Percentiles rank a stretch among this genome's conserved stretches.
phyloP scores from a whole-genome alignment of 2,888 invertebrate genomes.

The Strigamia maritima region DNA sequence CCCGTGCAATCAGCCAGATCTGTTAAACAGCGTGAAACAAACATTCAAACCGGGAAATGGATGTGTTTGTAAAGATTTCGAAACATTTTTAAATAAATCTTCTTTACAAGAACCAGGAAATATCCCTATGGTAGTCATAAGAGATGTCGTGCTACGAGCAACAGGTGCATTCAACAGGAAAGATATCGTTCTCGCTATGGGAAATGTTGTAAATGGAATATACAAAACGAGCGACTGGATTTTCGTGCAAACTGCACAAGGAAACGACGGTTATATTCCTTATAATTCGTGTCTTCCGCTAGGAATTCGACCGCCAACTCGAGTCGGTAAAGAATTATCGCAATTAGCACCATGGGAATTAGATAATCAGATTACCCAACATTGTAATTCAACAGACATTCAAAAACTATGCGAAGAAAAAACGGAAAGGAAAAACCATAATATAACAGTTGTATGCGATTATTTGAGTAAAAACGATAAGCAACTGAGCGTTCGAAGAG shows the following conservation, averaged over 20 bases:
- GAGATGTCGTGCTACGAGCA: slow-evolving; percentile 53
- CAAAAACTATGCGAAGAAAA: slow-evolving; percentile 62
- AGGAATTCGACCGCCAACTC: slow-evolving; percentile 62
- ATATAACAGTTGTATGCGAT: slow-evolving; percentile 18
- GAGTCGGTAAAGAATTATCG: background rate
- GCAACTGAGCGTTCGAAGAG: slow-evolving; percentile 2
- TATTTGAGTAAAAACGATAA: background rate
- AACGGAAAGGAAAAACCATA: background rate
- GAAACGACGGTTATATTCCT: slow-evolving; percentile 76
- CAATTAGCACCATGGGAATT: slow-evolving; percentile 35
- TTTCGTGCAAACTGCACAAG: slow-evolving; percentile 80
- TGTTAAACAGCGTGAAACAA: background rate
- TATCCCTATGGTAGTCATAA: slow-evolving; percentile 76
- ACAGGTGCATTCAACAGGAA: slow-evolving; percentile 54
- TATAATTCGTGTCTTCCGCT: slow-evolving; percentile 74
- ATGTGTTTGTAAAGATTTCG: slow-evolving; percentile 47
- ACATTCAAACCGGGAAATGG: background rate
- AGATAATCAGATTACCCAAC: background rate
- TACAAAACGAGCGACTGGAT: slow-evolving; percentile 82
- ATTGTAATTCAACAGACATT: slow-evolving; percentile 68
- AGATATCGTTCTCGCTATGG: slow-evolving; percentile 73
- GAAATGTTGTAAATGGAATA: slow-evolving; percentile 81
- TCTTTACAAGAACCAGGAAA: slow-evolving; percentile 77
- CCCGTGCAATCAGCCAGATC: background rate
- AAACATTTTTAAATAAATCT: slow-evolving; percentile 72